Base-by-base conservation (phyloP, 2,797 vertebrate species). In the Carapus acus region DNA sequence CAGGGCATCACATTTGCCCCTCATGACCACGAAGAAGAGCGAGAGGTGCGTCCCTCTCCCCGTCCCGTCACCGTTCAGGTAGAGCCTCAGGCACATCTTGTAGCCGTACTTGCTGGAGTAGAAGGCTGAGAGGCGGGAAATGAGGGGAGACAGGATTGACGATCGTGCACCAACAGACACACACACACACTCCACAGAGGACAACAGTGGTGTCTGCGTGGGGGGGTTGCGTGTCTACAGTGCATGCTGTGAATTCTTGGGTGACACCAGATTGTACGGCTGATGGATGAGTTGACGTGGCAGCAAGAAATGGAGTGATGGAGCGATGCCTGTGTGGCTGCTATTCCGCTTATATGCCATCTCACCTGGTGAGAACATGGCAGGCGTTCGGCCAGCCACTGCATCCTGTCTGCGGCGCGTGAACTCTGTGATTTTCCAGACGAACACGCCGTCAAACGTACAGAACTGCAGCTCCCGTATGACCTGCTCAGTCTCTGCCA, bases 41-140 rank as follows among this genome's bases (percentile, higher is more conserved):
- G 96, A 98, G 1, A 98, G 87, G 54, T 99, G 96, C 0, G 93
- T 92, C 1, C 91, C 91, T 0, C 93, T 87, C 0, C 96, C 96
- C 0, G 94, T 95, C 62, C 96, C 96, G 0, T 99, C 96, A 0
- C 96, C 96, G 0, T 98, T 98, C 79, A 98, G 76, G 76, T 98
- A 98, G n/a, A 96, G 75, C 0, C 96, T 88, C 67, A 99, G 83
- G 40, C 96, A 97, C 96, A 99, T 98, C 86, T 94, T 98, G 85
- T 98, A 99, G 60, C 96, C 96, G 0, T 98, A 97, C 65, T 94
- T 96, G 83, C 92, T 96, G 1, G 96, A 97, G 79, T 96, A 97
- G 87, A 98, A 99, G 0, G 93, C 96, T 98, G 72, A n/a, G n/a
- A n/a, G n/a, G n/a, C n/a, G n/a, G n/a, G n/a, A n/a, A n/a, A n/a